Evolutionary conservation across 1,140 invertebrate genomes (phyloP).

Genomic region (Drosophila lacteicornis): DNA sequence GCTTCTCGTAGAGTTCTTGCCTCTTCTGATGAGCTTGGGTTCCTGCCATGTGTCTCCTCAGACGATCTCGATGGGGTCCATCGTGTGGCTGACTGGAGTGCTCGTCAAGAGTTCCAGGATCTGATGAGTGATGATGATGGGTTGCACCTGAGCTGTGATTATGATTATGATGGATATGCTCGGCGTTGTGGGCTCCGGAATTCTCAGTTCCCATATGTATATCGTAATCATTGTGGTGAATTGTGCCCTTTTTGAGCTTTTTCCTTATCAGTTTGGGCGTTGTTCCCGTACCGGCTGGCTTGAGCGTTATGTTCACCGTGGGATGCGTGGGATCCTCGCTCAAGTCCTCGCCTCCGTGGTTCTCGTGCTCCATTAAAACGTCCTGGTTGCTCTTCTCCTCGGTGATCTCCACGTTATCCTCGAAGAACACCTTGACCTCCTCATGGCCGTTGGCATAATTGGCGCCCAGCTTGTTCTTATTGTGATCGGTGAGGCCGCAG

Average conservation of each 20-base stretch:
- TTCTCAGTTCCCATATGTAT: background rate
- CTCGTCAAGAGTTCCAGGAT: background rate
- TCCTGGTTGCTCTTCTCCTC: slow-evolving; percentile 49
- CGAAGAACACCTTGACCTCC: slow-evolving; percentile 89
- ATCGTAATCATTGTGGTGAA: slow-evolving; percentile 11
- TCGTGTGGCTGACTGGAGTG: background rate
- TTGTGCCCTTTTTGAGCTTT: slow-evolving; percentile 75
- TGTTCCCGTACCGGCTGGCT: background rate
- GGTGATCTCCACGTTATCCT: slow-evolving; percentile 86
- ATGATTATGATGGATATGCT: slow-evolving; percentile 15
- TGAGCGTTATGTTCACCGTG: background rate
- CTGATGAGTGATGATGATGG: slow-evolving; percentile 3
- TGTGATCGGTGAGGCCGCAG: slow-evolving; percentile 90
- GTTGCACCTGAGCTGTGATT: background rate
- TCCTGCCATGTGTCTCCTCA: slow-evolving; percentile 21
- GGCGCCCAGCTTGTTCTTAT: slow-evolving; percentile 87
- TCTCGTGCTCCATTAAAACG: slow-evolving; percentile 66
- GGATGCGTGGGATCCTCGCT: slow-evolving; percentile 39
- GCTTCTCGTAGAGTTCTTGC: slow-evolving; percentile 65
- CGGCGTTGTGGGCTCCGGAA: slow-evolving; percentile 8
- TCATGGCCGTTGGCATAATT: slow-evolving; percentile 87
- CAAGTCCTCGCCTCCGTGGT: slow-evolving; percentile 84
- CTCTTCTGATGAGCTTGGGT: slow-evolving; percentile 33
- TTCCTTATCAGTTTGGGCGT: slow-evolving; percentile 44
- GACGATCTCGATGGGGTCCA: slow-evolving; percentile 1